Evolutionary conservation across 2,113 vertebrate species (phyloP).

Genomic region (Micronycteris hirsuta): DNA sequence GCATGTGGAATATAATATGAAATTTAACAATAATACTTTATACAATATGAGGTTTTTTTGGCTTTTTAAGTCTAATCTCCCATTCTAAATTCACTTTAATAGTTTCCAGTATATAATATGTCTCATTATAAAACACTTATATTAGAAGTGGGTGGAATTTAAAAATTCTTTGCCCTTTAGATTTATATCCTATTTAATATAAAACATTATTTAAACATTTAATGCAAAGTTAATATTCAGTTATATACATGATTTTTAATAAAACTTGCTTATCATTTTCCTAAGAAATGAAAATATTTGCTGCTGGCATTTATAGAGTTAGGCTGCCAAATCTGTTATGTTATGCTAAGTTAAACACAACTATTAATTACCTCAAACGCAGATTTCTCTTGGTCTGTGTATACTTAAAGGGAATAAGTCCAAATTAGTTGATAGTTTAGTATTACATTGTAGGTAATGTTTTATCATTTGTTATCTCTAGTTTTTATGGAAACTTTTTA

Average conservation of each 20-base stretch:
- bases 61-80: conserved; percentile 40
- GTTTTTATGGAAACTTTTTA: conserved; percentile 23
- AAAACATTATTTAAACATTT: conserved; percentile 57
- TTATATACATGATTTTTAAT: conserved; percentile 53
- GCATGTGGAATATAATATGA: conserved; percentile 32
- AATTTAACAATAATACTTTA: conserved; percentile 38
- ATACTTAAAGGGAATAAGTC: conserved; percentile 14
- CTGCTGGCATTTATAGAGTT: background rate
- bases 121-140: conserved; percentile 46
- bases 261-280: conserved; percentile 43
- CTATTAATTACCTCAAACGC: conserved; percentile 35
- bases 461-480: conserved; percentile 44
- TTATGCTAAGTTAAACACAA: conserved; percentile 43
- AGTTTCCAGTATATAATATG: conserved; percentile 7
- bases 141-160: conserved; percentile 52
- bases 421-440: conserved; percentile 30
- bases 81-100: conserved; percentile 40
- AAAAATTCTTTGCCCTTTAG: conserved; percentile 47
- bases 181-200: conserved; percentile 57
- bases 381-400: conserved; percentile 22
- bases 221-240: conserved; percentile 57
- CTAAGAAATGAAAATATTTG: conserved; percentile 41
- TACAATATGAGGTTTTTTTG: conserved; percentile 22
- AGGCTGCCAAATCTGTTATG: conserved; percentile 28
- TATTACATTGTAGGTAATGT: background rate